A percentile compares a stretch with the other conserved stretches of the same genome.
phyloP scores from a whole-genome alignment of 2,888 invertebrate genomes.

The Parnassius apollo region DNA sequence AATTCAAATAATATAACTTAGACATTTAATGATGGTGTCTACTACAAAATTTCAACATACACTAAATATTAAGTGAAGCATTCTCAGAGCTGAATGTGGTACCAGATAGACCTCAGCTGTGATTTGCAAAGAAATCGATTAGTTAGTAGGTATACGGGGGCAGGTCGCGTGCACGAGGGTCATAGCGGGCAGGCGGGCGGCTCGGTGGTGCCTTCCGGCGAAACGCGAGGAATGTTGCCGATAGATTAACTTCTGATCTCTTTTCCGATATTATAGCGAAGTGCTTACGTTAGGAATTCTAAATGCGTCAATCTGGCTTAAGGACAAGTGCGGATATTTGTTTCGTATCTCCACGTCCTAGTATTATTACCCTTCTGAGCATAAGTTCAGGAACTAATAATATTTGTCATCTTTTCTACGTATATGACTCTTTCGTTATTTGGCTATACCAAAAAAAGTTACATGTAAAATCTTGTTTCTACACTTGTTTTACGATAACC shows the following conservation, averaged over 20 bases:
- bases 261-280: slow-evolving; percentile 78
- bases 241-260: slow-evolving; percentile 82
- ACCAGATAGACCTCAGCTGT: slow-evolving; percentile 27
- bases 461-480: too few species aligned
- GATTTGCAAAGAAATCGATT: slow-evolving; percentile 69
- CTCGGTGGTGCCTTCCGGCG: slow-evolving; percentile 73
- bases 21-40: too few species aligned
- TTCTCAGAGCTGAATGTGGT: slow-evolving; percentile 21
- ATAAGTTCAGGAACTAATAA: neutral
- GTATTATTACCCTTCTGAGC: slow-evolving; percentile 1
- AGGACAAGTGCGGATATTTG: slow-evolving; percentile 35
- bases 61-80: too few species aligned
- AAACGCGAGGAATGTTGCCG: slow-evolving; percentile 79
- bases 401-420: too few species aligned
- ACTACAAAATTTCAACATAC: too few species aligned
- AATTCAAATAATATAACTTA: too few species aligned
- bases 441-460: too few species aligned
- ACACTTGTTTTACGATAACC: too few species aligned
- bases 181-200: slow-evolving; percentile 42
- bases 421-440: too few species aligned
- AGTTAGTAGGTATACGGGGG: slow-evolving; percentile 45
- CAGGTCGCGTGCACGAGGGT: slow-evolving; percentile 65
- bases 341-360: slow-evolving; percentile 5
- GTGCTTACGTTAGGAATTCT: slow-evolving; percentile 77
- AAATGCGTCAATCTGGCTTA: slow-evolving; percentile 75